Evolutionary conservation across 2,888 invertebrate species (phyloP).

Genomic region (Drosophila anomalata): DNA sequence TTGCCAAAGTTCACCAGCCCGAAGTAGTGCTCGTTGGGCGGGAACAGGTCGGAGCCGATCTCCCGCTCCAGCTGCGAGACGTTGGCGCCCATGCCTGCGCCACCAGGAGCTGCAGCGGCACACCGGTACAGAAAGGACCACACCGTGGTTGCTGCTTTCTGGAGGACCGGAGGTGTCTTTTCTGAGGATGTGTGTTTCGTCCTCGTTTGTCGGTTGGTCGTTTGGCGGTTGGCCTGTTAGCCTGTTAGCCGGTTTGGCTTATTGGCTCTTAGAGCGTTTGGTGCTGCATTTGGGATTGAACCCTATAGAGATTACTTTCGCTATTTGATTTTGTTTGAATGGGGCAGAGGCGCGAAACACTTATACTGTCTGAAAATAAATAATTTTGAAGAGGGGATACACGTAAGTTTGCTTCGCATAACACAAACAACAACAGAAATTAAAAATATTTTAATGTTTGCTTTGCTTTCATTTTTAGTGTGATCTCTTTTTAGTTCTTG

Average conservation of each 20-base stretch:
- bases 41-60: constrained; percentile 99
- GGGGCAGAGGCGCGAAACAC: constrained; percentile 74
- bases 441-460: constrained; percentile 68
- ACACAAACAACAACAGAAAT: constrained; percentile 70
- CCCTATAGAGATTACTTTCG: constrained; percentile 51
- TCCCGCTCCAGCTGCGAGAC: constrained; percentile 99
- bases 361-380: constrained; percentile 82
- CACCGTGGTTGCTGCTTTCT: constrained; percentile 51
- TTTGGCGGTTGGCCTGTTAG: constrained; percentile 7
- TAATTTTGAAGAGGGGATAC: constrained; percentile 84
- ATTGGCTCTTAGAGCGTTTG: constrained; percentile 11
- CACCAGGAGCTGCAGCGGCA: constrained; percentile 68
- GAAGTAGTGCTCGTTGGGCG: constrained; percentile 99
- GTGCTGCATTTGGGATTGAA: constrained; percentile 39
- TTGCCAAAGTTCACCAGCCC: constrained; percentile 99
- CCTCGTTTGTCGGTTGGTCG: constrained; percentile 12
- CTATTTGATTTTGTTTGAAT: constrained; percentile 35
- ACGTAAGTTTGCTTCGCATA: constrained; percentile 81
- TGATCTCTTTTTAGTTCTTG: constrained; percentile 11
- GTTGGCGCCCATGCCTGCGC: constrained; percentile 93
- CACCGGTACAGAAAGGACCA: constrained; percentile 65
- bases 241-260: neutral
- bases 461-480: constrained; percentile 44
- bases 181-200: constrained; percentile 26
- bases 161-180: constrained; percentile 6